A percentile compares a stretch with the other conserved stretches of the same genome.
Evolutionary conservation across 1,140 invertebrate species (phyloP).

Genomic region (Eciton burchellii): DNA sequence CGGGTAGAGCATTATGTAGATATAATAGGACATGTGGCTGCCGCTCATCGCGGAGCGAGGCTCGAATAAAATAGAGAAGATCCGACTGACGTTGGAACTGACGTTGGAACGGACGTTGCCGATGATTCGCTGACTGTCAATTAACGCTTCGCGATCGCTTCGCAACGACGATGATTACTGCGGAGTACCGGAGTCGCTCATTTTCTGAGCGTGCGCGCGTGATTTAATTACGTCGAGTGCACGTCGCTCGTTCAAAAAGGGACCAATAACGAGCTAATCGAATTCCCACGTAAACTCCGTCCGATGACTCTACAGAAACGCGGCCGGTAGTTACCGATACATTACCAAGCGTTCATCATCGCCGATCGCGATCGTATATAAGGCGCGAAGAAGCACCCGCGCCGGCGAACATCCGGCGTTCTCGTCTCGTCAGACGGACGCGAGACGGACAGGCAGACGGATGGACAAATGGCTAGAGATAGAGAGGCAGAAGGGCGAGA

Average conservation of each 20-base stretch:
- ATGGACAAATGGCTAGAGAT: background rate
- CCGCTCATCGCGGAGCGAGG: background rate
- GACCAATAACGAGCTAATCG: background rate
- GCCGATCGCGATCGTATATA: conserved; percentile 11
- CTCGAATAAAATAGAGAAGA: background rate
- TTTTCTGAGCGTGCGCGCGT: background rate
- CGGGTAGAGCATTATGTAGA: background rate
- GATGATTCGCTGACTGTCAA: conserved; percentile 14
- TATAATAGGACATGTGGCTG: conserved; percentile 6
- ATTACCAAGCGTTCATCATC: background rate
- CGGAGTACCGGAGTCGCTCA: background rate
- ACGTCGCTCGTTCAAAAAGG: background rate
- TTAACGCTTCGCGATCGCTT: conserved; percentile 18
- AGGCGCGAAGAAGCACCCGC: conserved; percentile 25
- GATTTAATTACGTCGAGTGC: conserved; percentile 27
- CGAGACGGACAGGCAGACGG: conserved; percentile 16
- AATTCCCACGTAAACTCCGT: background rate
- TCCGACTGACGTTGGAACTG: background rate
- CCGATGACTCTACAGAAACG: conserved; percentile 12
- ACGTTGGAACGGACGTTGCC: no score
- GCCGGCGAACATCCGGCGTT: no score
- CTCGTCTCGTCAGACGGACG: conserved; percentile 24
- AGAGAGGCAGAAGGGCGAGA: conserved; percentile 1
- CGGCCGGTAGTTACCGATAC: background rate
- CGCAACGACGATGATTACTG: conserved; percentile 31